A percentile compares a stretch with the other conserved stretches of the same genome.
phyloP scores from a whole-genome alignment of 2,113 vertebrate genomes.

The Piprites chloris region DNA sequence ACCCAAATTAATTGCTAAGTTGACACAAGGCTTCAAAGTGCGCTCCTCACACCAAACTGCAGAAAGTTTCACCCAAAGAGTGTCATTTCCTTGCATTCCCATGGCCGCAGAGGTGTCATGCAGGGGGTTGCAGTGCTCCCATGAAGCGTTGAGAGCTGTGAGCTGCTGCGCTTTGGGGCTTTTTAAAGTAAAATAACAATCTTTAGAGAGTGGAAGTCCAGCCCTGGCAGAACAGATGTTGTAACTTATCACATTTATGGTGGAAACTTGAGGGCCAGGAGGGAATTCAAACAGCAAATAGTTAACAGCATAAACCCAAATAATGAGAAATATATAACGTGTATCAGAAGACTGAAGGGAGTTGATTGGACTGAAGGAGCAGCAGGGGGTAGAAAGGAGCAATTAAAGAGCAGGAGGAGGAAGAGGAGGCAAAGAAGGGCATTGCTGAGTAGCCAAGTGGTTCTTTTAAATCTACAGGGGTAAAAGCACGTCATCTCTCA shows the following conservation, averaged over 20 bases:
- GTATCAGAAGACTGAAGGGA: conserved; percentile 35
- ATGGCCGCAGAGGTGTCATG: rapidly evolving
- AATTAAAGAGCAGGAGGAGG: conserved; percentile 15
- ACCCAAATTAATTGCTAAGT: background rate
- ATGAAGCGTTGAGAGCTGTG: rapidly evolving
- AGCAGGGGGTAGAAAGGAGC: background rate
- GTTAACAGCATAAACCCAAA: conserved; percentile 50
- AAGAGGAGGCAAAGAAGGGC: background rate
- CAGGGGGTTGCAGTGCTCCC: background rate
- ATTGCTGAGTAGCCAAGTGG: background rate
- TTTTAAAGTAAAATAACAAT: conserved; percentile 14
- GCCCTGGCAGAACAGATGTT: conserved; percentile 59
- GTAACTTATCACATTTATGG: conserved; percentile 61
- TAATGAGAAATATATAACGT: conserved; percentile 40
- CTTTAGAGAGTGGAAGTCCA: conserved; percentile 25
- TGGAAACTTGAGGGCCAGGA: conserved; percentile 55
- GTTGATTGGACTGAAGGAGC: background rate
- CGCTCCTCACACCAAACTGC: rapidly evolving
- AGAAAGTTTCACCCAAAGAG: background rate
- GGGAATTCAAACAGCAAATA: conserved; percentile 60
- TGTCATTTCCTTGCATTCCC: background rate
- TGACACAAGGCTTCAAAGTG: background rate
- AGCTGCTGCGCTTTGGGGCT: background rate
- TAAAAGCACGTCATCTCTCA: background rate
- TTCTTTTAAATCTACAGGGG: background rate